Conservation (phyloP, 2,888 invertebrate genomes). For the Torymus auratus region DNA sequence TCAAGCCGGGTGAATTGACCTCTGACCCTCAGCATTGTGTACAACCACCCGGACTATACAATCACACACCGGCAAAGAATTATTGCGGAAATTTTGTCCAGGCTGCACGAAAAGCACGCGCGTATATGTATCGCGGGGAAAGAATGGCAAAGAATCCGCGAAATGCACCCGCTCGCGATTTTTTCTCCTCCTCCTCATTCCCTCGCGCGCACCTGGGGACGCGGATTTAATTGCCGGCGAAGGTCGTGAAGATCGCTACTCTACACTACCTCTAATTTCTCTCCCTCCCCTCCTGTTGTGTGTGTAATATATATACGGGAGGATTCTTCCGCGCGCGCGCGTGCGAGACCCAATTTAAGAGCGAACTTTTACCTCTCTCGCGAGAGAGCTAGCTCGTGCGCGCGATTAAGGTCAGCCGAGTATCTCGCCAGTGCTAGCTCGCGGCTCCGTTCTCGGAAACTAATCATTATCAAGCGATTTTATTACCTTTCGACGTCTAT, state of each 20-base stretch:
- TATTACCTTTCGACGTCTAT: slow-evolving; percentile 29
- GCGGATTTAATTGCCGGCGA: slow-evolving; percentile 47
- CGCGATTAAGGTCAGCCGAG: slow-evolving; percentile 38
- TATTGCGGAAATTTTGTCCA: slow-evolving; percentile 20
- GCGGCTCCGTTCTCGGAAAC: slow-evolving; percentile 2
- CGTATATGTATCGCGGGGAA: not conserved
- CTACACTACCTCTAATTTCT: not conserved
- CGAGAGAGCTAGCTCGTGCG: not conserved
- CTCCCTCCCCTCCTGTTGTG: slow-evolving; percentile 4
- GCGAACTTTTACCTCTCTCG: slow-evolving; percentile 39
- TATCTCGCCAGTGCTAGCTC: not conserved
- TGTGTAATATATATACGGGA: not conserved
- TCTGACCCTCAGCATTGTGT: too few species aligned
- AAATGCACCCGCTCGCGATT: slow-evolving; percentile 22
- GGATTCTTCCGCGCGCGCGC: not conserved
- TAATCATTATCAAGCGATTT: slow-evolving; percentile 36
- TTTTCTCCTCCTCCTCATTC: slow-evolving; percentile 6
- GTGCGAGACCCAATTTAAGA: slow-evolving; percentile 42
- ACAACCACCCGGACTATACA: too few species aligned
- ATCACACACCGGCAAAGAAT: not conserved
- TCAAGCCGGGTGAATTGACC: too few species aligned
- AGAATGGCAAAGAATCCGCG: slow-evolving; percentile 35
- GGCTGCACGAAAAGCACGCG: slow-evolving; percentile 3
- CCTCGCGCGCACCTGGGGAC: slow-evolving; percentile 27
- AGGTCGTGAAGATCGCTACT: slow-evolving; percentile 3